Conservation (phyloP, 1,140 invertebrate species). For the Vollenhovia emeryi region DNA sequence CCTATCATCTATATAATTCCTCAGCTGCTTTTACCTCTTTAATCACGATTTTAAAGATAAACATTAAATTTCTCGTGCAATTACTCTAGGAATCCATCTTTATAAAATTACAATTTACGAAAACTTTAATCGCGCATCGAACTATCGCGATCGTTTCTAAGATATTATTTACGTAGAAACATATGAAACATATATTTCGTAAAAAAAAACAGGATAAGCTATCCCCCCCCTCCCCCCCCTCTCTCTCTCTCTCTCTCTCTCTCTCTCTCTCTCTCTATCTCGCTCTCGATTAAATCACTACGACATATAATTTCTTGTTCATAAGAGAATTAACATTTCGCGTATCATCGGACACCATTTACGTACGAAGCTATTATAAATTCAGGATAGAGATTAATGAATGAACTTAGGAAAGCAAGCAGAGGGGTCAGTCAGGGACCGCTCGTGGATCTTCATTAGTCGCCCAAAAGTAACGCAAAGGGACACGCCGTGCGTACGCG, state of each 20-base stretch:
- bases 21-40: not conserved
- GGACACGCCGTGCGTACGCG: constrained; percentile 48
- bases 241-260: not conserved
- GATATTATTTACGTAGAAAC: not conserved
- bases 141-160: not conserved
- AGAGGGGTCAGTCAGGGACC: constrained; percentile 20
- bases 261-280: not conserved
- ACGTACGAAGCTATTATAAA: constrained; percentile 17
- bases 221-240: too few species aligned
- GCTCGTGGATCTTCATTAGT: constrained; percentile 51
- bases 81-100: not conserved
- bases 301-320: constrained; percentile 8
- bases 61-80: constrained; percentile 11
- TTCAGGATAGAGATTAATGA: constrained; percentile 45
- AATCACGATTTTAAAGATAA: constrained; percentile 25
- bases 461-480: constrained; percentile 48
- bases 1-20: constrained; percentile 35
- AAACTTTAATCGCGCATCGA: not conserved
- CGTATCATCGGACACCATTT: constrained; percentile 11
- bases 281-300: not conserved
- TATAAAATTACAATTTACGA: not conserved
- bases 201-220: not conserved
- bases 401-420: constrained; percentile 41
- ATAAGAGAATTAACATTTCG: constrained; percentile 9
- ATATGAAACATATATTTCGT: not conserved